Evolutionary conservation across 1,140 invertebrate genomes (phyloP), one percentile per base, ranked within the genome.

Genomic region (Aradophagus sp.): DNA sequence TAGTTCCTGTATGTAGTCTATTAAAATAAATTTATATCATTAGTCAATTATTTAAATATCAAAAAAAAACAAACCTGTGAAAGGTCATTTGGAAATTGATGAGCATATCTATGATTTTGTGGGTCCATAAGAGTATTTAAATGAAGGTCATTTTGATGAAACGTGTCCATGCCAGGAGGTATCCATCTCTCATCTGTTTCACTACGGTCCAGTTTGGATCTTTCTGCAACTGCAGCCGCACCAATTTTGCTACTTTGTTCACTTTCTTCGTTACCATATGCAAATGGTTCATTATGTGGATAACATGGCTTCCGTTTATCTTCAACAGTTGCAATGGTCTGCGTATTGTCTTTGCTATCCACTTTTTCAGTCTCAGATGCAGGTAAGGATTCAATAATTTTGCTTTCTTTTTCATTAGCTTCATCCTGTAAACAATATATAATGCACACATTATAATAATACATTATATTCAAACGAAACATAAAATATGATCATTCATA

Each of bases 171-270:
- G 69, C 88, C 89, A 2, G 89, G 89, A 13, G 89, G 89, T 2
- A 91, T 89, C 89, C 90, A 91, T 47, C 89, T 79, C 72, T 91
- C 90, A 61, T 90, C 89, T 0, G 88, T 86, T 65, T 89, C 86
- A 7, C 84, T 86, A 27, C 84, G 83, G 70, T 88, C 84, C 4
- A 88, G 68, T 55, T 87, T 88, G 0, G 82, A 78, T 39, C 84
- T 66, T 5, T 86, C 85, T 3, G 79, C 83, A 6, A 56, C 62
- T 6, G 61, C 27, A 8, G 56, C 62, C 2, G 66, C 47, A 1
- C 58, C 68, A 4, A 85, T 83, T 74, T 86, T 85, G 5, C 61
- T 15, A 63, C 58, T 65, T 19, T 71, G 68, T 34, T 83, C 81
- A 0, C 77, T 56, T 45, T 83, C 77, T 11, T 83, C 79, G n/a